phyloP scores from a whole-genome alignment of 2,113 vertebrate species.

The Chionomys nivalis region DNA sequence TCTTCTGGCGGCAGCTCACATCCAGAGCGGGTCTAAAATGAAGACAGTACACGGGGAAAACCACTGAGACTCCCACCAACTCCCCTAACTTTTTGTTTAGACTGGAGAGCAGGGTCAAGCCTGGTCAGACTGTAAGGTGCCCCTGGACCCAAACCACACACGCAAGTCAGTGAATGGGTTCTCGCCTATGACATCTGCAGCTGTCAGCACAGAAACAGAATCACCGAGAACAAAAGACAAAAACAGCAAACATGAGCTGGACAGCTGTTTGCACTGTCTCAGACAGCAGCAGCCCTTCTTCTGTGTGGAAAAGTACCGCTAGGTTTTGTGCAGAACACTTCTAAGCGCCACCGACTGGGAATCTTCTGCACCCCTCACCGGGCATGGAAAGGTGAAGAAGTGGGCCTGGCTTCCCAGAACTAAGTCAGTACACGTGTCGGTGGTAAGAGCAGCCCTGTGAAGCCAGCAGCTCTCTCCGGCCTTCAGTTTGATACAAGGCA shows the following conservation, averaged over 20 bases:
- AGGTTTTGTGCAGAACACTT: neutral
- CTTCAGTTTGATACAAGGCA: neutral
- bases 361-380: neutral
- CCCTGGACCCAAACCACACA: slow-evolving; percentile 40
- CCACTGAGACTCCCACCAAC: neutral
- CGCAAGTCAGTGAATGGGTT: slow-evolving; percentile 67
- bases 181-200: slow-evolving; percentile 62
- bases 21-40: neutral
- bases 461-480: neutral
- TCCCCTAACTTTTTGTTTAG: slow-evolving; percentile 61
- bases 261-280: slow-evolving; percentile 16
- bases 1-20: neutral
- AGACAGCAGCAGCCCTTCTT: neutral
- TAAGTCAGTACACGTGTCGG: neutral
- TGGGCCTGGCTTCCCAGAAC: neutral
- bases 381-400: neutral
- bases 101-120: slow-evolving; percentile 39
- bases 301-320: slow-evolving; percentile 55
- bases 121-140: neutral
- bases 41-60: neutral
- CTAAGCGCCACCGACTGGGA: neutral
- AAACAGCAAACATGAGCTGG: slow-evolving; percentile 19
- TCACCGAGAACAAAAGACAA: slow-evolving; percentile 57
- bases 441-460: neutral
- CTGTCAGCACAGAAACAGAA: slow-evolving; percentile 67